These are phyloP conservation scores for Calliopsis andreniformis DNA, from an alignment of 1,140 invertebrate species.

Conservation along the genomic window DNA sequence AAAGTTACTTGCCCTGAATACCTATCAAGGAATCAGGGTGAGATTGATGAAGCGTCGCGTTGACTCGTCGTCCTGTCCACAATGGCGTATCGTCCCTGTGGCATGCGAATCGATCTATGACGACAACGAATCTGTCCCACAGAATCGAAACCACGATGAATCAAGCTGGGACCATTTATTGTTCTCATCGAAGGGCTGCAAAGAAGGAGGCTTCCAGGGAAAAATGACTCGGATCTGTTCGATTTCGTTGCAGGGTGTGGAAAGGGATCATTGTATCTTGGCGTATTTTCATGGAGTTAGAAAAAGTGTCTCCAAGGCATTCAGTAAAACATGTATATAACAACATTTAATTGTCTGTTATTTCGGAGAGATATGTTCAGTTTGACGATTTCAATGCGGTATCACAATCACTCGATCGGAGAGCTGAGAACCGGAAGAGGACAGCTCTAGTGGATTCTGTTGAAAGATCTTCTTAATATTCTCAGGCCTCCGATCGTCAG, in stretches of 20 bases:
- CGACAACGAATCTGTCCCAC: background rate
- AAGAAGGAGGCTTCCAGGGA: background rate
- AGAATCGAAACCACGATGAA: background rate
- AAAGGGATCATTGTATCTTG: background rate
- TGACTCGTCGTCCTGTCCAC: constrained; percentile 31
- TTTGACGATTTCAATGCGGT: constrained; percentile 42
- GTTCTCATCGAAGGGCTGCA: background rate
- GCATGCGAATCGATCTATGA: background rate
- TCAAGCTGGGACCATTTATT: constrained; percentile 2
- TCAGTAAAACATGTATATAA: constrained; percentile 46
- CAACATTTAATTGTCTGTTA: constrained; percentile 50
- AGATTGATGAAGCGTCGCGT: constrained; percentile 47
- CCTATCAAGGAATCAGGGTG: constrained; percentile 24
- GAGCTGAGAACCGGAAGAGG: background rate
- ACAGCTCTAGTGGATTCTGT: too few relatives aligned
- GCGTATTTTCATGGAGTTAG: background rate
- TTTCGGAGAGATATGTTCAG: constrained; percentile 47
- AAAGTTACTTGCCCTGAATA: constrained; percentile 17
- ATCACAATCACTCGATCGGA: constrained; percentile 33
- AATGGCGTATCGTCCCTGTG: background rate
- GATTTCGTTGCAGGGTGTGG: background rate
- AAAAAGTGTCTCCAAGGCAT: constrained; percentile 34
- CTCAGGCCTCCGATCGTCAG: constrained; percentile 12
- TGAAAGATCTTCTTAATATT: too few relatives aligned
- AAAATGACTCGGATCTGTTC: background rate